Evolutionary conservation across 1,140 invertebrate species (phyloP).

Genomic region (Amphibalanus amphitrite): DNA sequence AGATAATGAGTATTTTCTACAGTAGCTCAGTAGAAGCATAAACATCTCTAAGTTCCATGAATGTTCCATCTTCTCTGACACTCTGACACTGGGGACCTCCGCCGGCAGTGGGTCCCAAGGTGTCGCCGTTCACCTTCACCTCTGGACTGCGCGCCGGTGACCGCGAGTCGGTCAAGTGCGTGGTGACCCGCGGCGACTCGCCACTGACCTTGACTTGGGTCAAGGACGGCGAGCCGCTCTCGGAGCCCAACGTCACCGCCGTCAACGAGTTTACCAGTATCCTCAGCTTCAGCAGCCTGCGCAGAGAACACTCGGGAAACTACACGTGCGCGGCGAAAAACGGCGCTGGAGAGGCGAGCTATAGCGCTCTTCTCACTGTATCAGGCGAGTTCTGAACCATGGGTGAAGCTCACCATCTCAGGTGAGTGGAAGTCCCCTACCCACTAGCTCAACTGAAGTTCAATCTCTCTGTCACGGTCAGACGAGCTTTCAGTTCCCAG

Average conservation of each 20-base stretch:
- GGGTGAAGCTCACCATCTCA: no score
- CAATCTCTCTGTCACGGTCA: no score
- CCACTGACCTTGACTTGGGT: constrained; percentile 57
- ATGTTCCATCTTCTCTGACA: no score
- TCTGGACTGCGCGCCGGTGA: constrained; percentile 33
- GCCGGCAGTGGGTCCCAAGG: constrained; percentile 19
- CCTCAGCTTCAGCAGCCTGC: constrained; percentile 53
- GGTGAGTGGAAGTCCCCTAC: no score
- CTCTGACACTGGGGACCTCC: no score
- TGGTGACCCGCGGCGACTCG: constrained; percentile 55
- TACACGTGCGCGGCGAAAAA: constrained; percentile 34
- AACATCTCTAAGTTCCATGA: no score
- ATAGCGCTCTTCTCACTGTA: no score
- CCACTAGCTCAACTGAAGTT: no score
- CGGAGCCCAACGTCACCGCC: constrained; percentile 14
- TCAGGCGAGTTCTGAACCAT: no score
- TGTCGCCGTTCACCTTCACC: constrained; percentile 20
- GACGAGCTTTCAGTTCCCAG: no score
- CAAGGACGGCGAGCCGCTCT: constrained; percentile 46
- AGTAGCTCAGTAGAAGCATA: no score
- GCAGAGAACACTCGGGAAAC: constrained; percentile 21
- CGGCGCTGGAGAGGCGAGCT: constrained; percentile 32
- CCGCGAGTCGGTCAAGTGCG: constrained; percentile 52
- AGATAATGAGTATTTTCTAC: no score
- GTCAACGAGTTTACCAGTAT: constrained; percentile 35